Percentiles rank a stretch among this genome's conserved stretches.
phyloP scores from a whole-genome alignment of 2,888 invertebrate species.

The Malachius bipustulatus region DNA sequence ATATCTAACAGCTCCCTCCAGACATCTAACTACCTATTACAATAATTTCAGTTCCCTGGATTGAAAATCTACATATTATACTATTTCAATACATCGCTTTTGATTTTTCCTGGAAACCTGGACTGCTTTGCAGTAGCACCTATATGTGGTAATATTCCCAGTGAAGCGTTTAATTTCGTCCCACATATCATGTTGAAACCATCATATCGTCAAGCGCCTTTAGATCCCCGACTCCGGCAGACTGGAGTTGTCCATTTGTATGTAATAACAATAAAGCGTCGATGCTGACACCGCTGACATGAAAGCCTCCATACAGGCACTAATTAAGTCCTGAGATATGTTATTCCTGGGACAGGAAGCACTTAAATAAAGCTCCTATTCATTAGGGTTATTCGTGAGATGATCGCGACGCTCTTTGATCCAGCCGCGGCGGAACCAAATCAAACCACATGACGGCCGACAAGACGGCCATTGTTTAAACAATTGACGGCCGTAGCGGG shows the following conservation, averaged over 20 bases:
- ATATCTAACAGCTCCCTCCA: no score
- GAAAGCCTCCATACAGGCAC: conserved; percentile 14
- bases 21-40: no score
- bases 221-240: neutral
- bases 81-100: no score
- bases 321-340: conserved; percentile 33
- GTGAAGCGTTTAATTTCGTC: no score
- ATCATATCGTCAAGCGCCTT: neutral
- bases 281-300: conserved; percentile 3
- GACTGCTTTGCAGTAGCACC: no score
- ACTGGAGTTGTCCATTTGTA: neutral
- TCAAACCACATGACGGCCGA: conserved; percentile 31
- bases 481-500: conserved; percentile 28
- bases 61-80: no score
- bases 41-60: no score
- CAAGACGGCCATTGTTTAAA: conserved; percentile 32
- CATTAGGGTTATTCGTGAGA: conserved; percentile 30
- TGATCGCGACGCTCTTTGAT: conserved; percentile 31
- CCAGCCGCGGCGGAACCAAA: conserved; percentile 33
- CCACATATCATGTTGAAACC: no score
- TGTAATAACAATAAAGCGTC: neutral
- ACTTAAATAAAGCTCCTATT: conserved; percentile 34
- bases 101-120: no score
- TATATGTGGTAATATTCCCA: no score
- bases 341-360: conserved; percentile 33